Percentiles rank a stretch among this genome's conserved stretches.
These are phyloP conservation scores for Aptenodytes patagonicus DNA, from an alignment of 2,113 vertebrate species.

Conservation along the genomic window DNA sequence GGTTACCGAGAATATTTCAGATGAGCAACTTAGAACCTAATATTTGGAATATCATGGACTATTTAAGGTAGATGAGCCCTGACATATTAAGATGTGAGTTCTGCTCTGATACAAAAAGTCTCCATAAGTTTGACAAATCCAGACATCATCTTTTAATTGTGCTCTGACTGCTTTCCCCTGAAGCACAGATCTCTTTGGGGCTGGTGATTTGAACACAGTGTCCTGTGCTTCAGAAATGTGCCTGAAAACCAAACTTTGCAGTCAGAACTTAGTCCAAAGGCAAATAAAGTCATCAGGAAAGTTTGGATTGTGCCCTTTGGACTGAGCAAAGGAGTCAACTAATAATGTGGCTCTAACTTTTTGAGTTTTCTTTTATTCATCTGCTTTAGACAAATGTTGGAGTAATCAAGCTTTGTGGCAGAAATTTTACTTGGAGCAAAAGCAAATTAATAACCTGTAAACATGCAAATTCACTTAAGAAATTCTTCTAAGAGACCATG, in stretches of 20 bases:
- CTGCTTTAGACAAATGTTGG: neutral
- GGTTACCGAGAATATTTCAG: neutral
- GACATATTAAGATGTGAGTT: conserved; percentile 8
- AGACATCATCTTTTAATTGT: conserved; percentile 29
- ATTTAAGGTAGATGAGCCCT: conserved; percentile 44
- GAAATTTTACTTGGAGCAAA: neutral
- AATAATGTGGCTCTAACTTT: neutral
- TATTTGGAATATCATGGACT: conserved; percentile 25
- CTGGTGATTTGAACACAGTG: neutral
- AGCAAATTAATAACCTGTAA: neutral
- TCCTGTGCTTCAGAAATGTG: neutral
- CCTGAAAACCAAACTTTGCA: neutral
- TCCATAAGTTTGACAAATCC: neutral
- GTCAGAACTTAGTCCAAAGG: neutral
- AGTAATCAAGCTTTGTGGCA: neutral
- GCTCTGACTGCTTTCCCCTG: neutral
- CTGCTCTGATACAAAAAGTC: neutral
- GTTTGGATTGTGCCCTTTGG: neutral
- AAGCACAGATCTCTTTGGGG: neutral
- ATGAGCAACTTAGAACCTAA: neutral
- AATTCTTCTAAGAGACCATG: neutral
- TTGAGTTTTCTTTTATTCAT: neutral
- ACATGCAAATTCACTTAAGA: neutral
- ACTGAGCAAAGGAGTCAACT: neutral
- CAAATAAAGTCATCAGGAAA: neutral